Base-by-base conservation (phyloP, 2,888 invertebrate genomes). In the Patella caerulea region DNA sequence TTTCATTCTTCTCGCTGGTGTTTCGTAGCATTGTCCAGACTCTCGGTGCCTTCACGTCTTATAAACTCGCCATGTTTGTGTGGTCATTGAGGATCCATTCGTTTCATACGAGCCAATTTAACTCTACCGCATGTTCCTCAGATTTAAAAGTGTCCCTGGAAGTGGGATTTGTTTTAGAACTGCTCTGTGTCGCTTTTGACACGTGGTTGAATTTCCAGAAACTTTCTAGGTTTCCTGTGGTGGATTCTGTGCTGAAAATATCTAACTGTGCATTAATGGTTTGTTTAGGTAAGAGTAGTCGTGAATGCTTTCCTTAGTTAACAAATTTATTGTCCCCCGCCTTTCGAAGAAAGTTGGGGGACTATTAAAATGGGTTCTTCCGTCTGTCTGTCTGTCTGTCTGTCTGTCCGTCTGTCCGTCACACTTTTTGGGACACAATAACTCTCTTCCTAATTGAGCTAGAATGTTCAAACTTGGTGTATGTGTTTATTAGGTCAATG, bases 91-190 rank as follows among this genome's bases (percentile, higher is more conserved):
- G 83, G 59, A 78, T 85, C 29, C 84, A 85, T 73, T 77, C 79
- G 7, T 71, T 78, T 5, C 84, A 83, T 72, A 79, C 78, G 9
- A 59, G 24, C 14, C 45, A 70, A 19, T 54, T 80, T 29, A 45
- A 56, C 0, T 56, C 45, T 5, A 69, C 56, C n/a, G 74, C 71
- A 7, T 88, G 88, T 78, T 71, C 70, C 14, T 79, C 86, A 7
- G 86, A 86, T 76, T 80, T 88, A 15, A 82, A 80, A 53, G 83
- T 86, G 52, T 76, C 86, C 4, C 74, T 83, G 5, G 65, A 80
- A 53, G 72, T 81, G 2, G 88, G 88, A 0, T 87, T 86, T 72
- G 34, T 83, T 15, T 73, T 88, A 1, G 88, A 88, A 78, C 82
- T 84, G 72, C 55, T 72, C 45, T 86, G 83, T 1, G 84, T 85